phyloP scores from a whole-genome alignment of 2,888 invertebrate species.

The Aporophyla nigra region DNA sequence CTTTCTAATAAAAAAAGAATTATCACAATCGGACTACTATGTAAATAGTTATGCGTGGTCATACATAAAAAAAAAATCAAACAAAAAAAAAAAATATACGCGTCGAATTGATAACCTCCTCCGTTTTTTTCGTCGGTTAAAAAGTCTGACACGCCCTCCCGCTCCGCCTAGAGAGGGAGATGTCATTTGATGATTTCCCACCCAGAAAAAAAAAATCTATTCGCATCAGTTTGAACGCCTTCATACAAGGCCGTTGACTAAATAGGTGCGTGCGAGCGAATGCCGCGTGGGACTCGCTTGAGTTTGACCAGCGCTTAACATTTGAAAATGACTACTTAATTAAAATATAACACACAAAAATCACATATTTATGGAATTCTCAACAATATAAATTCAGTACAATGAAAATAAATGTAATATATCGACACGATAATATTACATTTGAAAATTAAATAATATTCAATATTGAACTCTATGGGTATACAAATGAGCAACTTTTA shows the following conservation, averaged over 20 bases:
- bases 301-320: not conserved
- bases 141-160: too few species aligned
- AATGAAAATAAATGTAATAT: not conserved
- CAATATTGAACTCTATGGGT: not conserved
- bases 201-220: too few species aligned
- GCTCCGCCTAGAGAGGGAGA: too few species aligned
- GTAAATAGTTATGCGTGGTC: too few species aligned
- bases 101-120: too few species aligned
- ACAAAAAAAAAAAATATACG: too few species aligned
- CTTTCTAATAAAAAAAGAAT: too few species aligned
- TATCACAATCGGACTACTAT: too few species aligned
- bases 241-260: not conserved
- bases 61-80: too few species aligned
- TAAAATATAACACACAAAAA: slow-evolving; percentile 16
- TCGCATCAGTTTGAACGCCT: not conserved
- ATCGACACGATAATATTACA: not conserved
- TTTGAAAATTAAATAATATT: not conserved
- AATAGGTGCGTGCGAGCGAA: too few species aligned
- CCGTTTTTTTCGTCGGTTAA: too few species aligned
- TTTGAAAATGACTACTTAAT: slow-evolving; percentile 25
- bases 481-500: not conserved
- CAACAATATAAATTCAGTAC: slow-evolving; percentile 22
- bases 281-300: not conserved
- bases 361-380: slow-evolving; percentile 35
- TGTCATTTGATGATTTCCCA: too few species aligned